A percentile compares a stretch with the other conserved stretches of the same genome.
Evolutionary conservation across 2,113 vertebrate genomes (phyloP).

Genomic region (Illadopsis cleaveri): DNA sequence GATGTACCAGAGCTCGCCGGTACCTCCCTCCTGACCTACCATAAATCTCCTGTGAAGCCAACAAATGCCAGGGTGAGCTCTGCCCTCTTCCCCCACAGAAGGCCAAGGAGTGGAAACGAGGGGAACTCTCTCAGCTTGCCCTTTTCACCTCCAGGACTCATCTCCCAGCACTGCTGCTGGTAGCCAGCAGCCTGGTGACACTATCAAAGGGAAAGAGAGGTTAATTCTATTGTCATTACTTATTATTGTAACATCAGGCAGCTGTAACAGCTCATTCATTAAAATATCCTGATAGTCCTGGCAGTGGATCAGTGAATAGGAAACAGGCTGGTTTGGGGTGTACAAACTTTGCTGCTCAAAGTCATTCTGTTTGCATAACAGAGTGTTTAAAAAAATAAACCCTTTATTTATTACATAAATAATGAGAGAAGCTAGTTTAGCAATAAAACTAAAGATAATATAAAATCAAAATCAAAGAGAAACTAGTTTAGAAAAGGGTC

Average conservation of each 20-base stretch:
- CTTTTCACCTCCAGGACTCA: neutral
- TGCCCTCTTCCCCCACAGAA: neutral
- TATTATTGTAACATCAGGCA: neutral
- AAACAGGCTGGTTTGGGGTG: neutral
- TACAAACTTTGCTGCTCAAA: neutral
- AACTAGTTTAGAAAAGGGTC: neutral
- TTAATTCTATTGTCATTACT: conserved; percentile 17
- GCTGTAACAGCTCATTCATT: neutral
- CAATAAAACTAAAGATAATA: neutral
- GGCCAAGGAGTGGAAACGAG: neutral
- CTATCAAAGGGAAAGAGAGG: neutral
- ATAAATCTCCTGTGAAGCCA: neutral
- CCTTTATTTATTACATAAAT: neutral
- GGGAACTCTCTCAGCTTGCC: neutral
- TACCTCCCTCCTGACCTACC: neutral
- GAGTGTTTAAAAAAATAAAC: neutral
- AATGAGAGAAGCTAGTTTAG: neutral
- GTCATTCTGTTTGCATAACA: neutral
- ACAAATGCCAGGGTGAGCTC: neutral
- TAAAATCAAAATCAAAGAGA: neutral
- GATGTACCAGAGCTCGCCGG: neutral
- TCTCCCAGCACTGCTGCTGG: neutral
- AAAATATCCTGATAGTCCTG: neutral
- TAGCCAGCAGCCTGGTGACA: neutral
- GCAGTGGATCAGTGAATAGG: neutral